phyloP scores from a whole-genome alignment of 2,113 vertebrate species.

The Toxotes jaculatrix region DNA sequence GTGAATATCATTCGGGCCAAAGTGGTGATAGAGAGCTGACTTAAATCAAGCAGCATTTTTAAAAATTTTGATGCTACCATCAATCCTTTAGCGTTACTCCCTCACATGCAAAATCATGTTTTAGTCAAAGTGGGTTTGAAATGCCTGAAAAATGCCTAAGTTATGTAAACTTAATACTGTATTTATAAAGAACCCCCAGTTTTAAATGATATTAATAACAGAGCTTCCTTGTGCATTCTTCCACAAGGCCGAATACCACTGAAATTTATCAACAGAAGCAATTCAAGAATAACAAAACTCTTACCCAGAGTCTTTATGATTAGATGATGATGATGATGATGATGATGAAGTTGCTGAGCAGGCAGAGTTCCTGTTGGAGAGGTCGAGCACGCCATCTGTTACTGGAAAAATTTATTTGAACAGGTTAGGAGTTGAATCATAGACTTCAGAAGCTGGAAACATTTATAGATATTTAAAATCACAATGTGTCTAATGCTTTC shows the following conservation, averaged over 20 bases:
- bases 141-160: neutral
- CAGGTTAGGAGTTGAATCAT: conserved; percentile 15
- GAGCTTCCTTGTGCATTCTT: neutral
- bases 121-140: neutral
- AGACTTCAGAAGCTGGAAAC: neutral
- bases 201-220: neutral
- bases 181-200: conserved; percentile 7
- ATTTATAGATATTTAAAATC: neutral
- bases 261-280: neutral
- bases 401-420: conserved; percentile 65
- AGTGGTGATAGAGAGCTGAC: conserved; percentile 8
- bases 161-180: neutral
- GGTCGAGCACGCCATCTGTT: conserved; percentile 97
- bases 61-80: conserved; percentile 20
- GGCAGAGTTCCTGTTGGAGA: conserved; percentile 93
- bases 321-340: conserved; percentile 79
- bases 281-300: conserved; percentile 66
- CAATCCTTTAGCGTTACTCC: conserved; percentile 8
- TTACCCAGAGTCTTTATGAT: conserved; percentile 90
- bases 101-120: conserved; percentile 11
- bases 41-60: conserved; percentile 5
- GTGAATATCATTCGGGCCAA: conserved; percentile 1
- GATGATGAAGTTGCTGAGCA: conserved; percentile 84
- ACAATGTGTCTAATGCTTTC: neutral
- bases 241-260: neutral